Base-by-base conservation (phyloP, 2,113 vertebrate species). In the Neodontobutis hainanensis region DNA sequence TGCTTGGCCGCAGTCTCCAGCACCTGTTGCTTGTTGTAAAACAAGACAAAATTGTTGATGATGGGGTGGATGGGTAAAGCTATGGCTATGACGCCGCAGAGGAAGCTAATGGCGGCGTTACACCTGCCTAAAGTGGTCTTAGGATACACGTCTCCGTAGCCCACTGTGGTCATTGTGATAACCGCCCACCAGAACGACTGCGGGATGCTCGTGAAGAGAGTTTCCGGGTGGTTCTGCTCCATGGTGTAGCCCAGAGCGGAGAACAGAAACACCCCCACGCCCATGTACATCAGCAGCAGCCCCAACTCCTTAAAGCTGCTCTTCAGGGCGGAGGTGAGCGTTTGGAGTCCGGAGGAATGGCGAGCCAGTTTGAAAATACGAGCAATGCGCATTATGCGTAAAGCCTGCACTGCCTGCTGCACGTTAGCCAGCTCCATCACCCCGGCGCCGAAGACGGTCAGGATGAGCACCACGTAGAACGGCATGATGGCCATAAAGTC, bases 161-260 rank as follows among this genome's bases (percentile, higher is more conserved):
- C 97, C 53, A 99, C 97, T 0, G 97, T 99, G 45, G 97, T 99
- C 97, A 99, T 99, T 67, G 97, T 99, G 86, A 99, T 99, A 81
- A 99, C 96, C 32, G 97, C 97, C 97, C 97, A 99, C 97, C 97
- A 99, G 88, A 98, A 99, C 0, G 97, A 96, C 79, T 99, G 97
- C 0, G 97, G 97, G 85, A 99, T 98, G 91, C 97, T 99, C 85
- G 95, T 98, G 75, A 99, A 99, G 80, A 99, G 82, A 4, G 96
- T 99, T 57, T 99, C 97, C 0, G 97, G 95, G 76, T 99, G 96
- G 62, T 93, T 96, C 85, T 97, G 97, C 81, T 99, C 97, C 94
- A 99, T 91, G 16, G 97, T 98, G 88, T 98, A 99, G 73, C 95
- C 97, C 68, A 99, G 88, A 8, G 97, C 97, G 0, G 97, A 97